Evolutionary conservation across 2,888 invertebrate species (phyloP).

Genomic region (Willowsia nigromaculata): DNA sequence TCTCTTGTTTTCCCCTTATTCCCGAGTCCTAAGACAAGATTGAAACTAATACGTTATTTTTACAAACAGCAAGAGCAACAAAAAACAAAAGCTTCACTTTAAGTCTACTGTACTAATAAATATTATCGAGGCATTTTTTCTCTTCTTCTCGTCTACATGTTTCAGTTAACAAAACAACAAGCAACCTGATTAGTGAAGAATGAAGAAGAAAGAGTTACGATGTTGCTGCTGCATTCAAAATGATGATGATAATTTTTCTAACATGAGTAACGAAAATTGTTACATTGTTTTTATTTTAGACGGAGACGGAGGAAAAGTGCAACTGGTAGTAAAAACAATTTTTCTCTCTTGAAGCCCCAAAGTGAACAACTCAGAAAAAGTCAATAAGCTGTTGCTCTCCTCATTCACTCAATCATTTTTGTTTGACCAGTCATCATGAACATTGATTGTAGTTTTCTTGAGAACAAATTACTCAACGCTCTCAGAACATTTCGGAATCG

Average conservation of each 20-base stretch:
- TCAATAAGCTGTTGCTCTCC: not conserved
- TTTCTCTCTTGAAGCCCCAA: not conserved
- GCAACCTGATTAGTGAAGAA: conserved; percentile 33
- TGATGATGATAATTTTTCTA: not conserved
- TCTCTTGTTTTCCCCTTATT: not conserved
- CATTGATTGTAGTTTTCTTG: not conserved
- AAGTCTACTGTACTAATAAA: conserved; percentile 15
- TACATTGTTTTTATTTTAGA: not conserved
- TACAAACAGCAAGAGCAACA: not conserved
- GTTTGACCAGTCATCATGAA: not conserved
- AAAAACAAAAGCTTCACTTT: not conserved
- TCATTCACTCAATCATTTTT: conserved; percentile 11
- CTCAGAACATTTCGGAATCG: no score
- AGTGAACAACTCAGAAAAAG: not conserved
- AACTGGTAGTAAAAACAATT: not conserved
- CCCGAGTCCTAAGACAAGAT: conserved; percentile 19
- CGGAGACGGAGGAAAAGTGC: not conserved
- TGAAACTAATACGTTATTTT: conserved; percentile 53
- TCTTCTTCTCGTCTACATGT: no score
- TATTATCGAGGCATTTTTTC: conserved; percentile 2
- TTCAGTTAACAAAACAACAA: conserved; percentile 19
- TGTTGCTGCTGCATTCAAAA: not conserved
- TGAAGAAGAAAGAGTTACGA: conserved; percentile 44
- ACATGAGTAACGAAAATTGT: conserved; percentile 20
- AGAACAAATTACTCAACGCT: not conserved